Percentiles rank a stretch among this genome's conserved stretches.
Evolutionary conservation across 1,140 invertebrate genomes (phyloP).

Genomic region (Ceratina australensis): DNA sequence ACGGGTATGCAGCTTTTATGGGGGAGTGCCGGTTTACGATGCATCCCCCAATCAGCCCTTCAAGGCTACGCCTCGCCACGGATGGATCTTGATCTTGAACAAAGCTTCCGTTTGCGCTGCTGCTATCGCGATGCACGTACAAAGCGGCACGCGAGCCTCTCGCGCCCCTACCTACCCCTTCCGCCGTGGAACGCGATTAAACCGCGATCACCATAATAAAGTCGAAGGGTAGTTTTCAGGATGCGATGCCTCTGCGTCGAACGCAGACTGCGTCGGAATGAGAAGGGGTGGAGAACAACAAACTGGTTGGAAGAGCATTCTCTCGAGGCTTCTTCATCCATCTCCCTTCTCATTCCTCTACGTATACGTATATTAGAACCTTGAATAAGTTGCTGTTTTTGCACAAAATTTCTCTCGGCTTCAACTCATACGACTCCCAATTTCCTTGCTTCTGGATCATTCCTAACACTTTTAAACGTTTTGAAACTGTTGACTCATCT

Average conservation of each 20-base stretch:
- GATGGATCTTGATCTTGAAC: conserved; percentile 66
- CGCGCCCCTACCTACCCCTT: not conserved
- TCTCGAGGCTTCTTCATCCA: not conserved
- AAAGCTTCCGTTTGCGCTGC: conserved; percentile 31
- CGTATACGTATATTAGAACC: too few relatives aligned
- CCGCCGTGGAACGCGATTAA: conserved; percentile 15
- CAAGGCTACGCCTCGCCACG: conserved; percentile 38
- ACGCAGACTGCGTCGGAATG: not conserved
- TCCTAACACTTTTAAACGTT: too few relatives aligned
- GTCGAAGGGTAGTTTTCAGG: conserved; percentile 3
- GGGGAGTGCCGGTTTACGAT: conserved; percentile 57
- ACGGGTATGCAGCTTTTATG: conserved; percentile 56
- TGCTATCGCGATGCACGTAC: conserved; percentile 12
- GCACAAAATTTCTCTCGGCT: too few relatives aligned
- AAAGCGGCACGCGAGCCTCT: conserved; percentile 12
- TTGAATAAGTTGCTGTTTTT: too few relatives aligned
- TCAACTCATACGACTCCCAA: too few relatives aligned
- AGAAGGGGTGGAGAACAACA: not conserved
- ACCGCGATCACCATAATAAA: conserved; percentile 19
- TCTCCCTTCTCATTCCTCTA: not conserved
- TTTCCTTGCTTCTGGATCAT: too few relatives aligned
- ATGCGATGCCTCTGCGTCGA: not conserved
- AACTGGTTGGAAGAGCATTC: too few relatives aligned
- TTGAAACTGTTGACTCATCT: too few relatives aligned
- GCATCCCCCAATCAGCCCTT: conserved; percentile 46